Percentiles rank a stretch among this genome's conserved stretches.
Conservation (phyloP, 2,113 vertebrate species). For the Puntigrus tetrazona region DNA sequence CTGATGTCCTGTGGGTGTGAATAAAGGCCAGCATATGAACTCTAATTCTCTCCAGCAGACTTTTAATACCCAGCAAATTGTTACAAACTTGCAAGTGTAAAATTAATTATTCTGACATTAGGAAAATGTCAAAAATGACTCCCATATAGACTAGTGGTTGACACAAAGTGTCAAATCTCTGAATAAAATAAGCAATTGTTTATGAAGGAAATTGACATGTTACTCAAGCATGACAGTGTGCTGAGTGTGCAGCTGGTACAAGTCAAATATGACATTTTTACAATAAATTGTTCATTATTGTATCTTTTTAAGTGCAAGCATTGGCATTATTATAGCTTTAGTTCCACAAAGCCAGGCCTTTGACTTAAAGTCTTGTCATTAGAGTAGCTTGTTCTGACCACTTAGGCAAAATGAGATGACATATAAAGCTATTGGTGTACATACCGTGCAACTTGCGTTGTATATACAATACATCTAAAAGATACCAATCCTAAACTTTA, state of each 20-base stretch:
- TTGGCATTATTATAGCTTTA: neutral
- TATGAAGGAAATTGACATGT: constrained; percentile 19
- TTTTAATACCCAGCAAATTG: constrained; percentile 57
- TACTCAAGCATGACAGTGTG: neutral
- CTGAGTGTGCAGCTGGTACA: neutral
- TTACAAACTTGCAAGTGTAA: neutral
- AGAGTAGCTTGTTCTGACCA: neutral
- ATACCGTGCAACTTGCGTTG: neutral
- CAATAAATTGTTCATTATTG: neutral
- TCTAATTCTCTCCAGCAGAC: constrained; percentile 65
- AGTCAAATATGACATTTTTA: neutral
- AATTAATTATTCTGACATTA: neutral
- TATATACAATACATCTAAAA: neutral
- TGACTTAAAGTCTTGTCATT: neutral
- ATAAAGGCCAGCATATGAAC: constrained; percentile 57
- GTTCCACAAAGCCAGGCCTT: neutral
- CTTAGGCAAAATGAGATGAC: neutral
- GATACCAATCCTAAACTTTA: neutral
- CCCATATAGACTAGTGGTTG: neutral
- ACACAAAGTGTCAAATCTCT: neutral
- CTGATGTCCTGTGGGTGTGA: constrained; percentile 47
- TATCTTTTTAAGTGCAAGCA: neutral
- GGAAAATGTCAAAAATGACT: neutral
- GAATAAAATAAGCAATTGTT: neutral
- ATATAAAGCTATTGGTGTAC: neutral